Percentiles rank a stretch among this genome's conserved stretches.
phyloP scores from a whole-genome alignment of 2,113 vertebrate genomes.

The Actenoides hombroni region DNA sequence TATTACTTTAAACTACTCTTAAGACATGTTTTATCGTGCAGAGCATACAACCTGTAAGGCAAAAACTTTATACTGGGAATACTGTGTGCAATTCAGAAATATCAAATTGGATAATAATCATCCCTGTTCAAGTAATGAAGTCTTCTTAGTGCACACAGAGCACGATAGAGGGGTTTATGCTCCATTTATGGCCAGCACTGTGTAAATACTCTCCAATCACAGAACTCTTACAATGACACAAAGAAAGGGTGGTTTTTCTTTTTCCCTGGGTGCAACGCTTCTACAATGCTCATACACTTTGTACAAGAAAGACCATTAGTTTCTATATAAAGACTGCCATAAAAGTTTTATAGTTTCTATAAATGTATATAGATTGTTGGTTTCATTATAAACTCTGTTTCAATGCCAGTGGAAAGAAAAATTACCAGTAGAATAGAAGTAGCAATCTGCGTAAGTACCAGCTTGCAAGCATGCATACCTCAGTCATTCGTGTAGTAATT shows the following conservation, averaged over 20 bases:
- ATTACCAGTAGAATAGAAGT: constrained; percentile 62
- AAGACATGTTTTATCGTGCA: neutral
- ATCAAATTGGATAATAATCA: constrained; percentile 48
- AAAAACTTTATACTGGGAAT: constrained; percentile 25
- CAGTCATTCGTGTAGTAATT: constrained; percentile 37
- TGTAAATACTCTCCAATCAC: constrained; percentile 51
- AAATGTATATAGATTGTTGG: constrained; percentile 75
- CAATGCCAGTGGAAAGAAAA: constrained; percentile 71
- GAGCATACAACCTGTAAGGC: neutral
- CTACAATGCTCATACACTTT: constrained; percentile 60
- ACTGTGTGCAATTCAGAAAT: constrained; percentile 42
- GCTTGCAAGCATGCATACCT: neutral
- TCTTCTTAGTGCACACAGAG: constrained; percentile 7
- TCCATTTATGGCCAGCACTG: constrained; percentile 50
- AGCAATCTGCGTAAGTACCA: constrained; percentile 47
- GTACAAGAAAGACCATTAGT: constrained; percentile 69
- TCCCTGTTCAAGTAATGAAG: constrained; percentile 14
- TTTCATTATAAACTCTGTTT: constrained; percentile 69
- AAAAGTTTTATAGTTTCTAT: constrained; percentile 78
- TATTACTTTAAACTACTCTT: neutral
- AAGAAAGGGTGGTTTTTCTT: constrained; percentile 70
- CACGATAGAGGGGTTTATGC: constrained; percentile 20
- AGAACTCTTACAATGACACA: constrained; percentile 46
- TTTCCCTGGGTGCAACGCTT: constrained; percentile 62
- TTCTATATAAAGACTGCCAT: constrained; percentile 77